phyloP scores from a whole-genome alignment of 1,140 invertebrate species.

The Drosophila pandora region DNA sequence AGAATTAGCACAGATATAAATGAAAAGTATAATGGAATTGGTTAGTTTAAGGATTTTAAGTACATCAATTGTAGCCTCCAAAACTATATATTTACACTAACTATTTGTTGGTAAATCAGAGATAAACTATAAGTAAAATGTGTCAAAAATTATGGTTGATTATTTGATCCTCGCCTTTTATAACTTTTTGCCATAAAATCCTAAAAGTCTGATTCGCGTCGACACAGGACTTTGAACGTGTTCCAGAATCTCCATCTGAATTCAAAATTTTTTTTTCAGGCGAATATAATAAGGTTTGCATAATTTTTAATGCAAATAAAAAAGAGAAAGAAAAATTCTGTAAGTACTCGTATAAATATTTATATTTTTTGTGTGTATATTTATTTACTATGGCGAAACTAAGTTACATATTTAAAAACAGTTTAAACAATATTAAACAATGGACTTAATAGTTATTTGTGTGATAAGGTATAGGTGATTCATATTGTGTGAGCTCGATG shows the following conservation, averaged over 20 bases:
- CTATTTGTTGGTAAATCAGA: conserved; percentile 28
- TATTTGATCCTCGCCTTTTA: conserved; percentile 33
- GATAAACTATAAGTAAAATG: conserved; percentile 23
- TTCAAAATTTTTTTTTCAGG: conserved; percentile 28
- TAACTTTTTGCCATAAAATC: conserved; percentile 82
- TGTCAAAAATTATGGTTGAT: conserved; percentile 21
- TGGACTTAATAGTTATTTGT: conserved; percentile 11
- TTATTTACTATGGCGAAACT: conserved; percentile 10
- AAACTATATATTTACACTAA: conserved; percentile 66
- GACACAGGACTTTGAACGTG: conserved; percentile 83
- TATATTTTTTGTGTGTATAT: conserved; percentile 13
- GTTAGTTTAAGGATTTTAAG: conserved; percentile 32
- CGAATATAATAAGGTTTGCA: conserved; percentile 36
- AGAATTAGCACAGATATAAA: conserved; percentile 21
- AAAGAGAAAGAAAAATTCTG: conserved; percentile 58
- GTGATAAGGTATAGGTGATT: conserved; percentile 13
- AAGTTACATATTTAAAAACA: background rate
- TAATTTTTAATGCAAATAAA: conserved; percentile 57
- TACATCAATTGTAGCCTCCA: conserved; percentile 22
- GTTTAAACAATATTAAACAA: conserved; percentile 11
- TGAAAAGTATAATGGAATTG: background rate
- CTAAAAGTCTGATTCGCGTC: conserved; percentile 82
- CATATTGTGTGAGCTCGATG: conserved; percentile 15
- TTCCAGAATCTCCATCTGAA: conserved; percentile 83
- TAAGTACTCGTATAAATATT: conserved; percentile 49